phyloP scores from a whole-genome alignment of 2,113 vertebrate species.

The Symphodus melops region DNA sequence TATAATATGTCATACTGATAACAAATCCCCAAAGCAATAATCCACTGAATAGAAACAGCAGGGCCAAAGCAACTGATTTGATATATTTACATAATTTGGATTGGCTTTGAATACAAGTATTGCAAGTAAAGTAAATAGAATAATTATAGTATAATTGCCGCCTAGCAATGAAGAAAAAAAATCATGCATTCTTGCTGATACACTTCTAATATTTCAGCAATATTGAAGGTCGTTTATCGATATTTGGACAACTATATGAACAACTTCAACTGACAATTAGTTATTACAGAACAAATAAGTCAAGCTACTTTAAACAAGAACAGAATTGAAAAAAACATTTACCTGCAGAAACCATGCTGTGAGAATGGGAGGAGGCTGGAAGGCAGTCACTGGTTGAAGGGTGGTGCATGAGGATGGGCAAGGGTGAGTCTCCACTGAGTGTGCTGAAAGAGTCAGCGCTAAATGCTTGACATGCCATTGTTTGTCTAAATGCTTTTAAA shows the following conservation, averaged over 20 bases:
- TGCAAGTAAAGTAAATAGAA: too few relatives aligned
- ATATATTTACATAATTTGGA: constrained; percentile 67
- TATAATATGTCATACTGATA: constrained; percentile 65
- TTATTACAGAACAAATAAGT: background rate
- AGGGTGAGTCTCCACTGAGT: constrained; percentile 88
- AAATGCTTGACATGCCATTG: constrained; percentile 94
- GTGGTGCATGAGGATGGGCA: constrained; percentile 97
- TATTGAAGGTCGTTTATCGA: too few relatives aligned
- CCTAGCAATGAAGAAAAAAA: too few relatives aligned
- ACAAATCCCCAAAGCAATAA: constrained; percentile 65
- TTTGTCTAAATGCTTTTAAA: constrained; percentile 19
- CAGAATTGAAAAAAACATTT: constrained; percentile 56
- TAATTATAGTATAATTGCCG: too few relatives aligned
- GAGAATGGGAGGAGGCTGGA: constrained; percentile 88
- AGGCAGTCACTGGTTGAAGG: constrained; percentile 89
- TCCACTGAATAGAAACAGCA: constrained; percentile 59
- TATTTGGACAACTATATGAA: too few relatives aligned
- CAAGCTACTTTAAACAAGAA: background rate
- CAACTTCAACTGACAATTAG: background rate
- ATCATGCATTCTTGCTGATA: too few relatives aligned
- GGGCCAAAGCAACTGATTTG: constrained; percentile 60
- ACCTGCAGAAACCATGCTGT: constrained; percentile 96
- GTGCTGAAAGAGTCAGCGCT: constrained; percentile 88
- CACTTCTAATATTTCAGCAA: too few relatives aligned
- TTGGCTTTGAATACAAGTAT: constrained; percentile 56